Conservation (phyloP, 2,888 invertebrate genomes). For the Lasioglossum villosulum region DNA sequence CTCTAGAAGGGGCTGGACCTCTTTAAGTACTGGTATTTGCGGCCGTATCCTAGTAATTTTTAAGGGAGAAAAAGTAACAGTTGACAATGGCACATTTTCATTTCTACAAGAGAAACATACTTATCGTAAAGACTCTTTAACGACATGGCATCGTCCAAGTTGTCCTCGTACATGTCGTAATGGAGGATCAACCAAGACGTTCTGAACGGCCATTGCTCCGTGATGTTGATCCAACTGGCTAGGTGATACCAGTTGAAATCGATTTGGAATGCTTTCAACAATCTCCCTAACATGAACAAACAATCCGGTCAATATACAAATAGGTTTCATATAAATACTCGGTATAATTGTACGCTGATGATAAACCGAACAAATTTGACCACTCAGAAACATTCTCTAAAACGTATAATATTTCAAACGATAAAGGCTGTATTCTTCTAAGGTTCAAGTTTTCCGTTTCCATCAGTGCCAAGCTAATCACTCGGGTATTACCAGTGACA, state of each 20-base stretch:
- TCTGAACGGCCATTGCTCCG: slow-evolving; percentile 99
- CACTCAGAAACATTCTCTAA: neutral
- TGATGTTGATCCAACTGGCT: slow-evolving; percentile 99
- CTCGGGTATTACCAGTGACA: slow-evolving; percentile 91
- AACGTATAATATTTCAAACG: neutral
- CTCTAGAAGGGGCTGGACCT: slow-evolving; percentile 95
- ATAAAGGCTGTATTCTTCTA: neutral
- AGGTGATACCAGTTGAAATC: slow-evolving; percentile 99
- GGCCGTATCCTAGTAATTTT: slow-evolving; percentile 89
- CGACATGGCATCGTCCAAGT: slow-evolving; percentile 93
- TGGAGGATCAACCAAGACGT: slow-evolving; percentile 99
- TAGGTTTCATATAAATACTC: neutral
- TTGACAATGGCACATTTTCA: neutral
- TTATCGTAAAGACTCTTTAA: slow-evolving; percentile 97
- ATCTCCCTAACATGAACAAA: slow-evolving; percentile 89
- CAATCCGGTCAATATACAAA: neutral
- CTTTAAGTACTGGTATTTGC: slow-evolving; percentile 92
- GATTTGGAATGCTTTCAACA: slow-evolving; percentile 98
- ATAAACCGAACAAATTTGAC: slow-evolving; percentile 7
- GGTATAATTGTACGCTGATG: neutral
- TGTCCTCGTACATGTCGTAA: slow-evolving; percentile 95
- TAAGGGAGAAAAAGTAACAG: slow-evolving; percentile 11
- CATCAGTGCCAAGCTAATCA: slow-evolving; percentile 16
- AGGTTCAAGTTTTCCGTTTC: slow-evolving; percentile 1
- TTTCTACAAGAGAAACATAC: slow-evolving; percentile 86